phyloP scores from a whole-genome alignment of 2,113 vertebrate genomes.

The Mellivora capensis region DNA sequence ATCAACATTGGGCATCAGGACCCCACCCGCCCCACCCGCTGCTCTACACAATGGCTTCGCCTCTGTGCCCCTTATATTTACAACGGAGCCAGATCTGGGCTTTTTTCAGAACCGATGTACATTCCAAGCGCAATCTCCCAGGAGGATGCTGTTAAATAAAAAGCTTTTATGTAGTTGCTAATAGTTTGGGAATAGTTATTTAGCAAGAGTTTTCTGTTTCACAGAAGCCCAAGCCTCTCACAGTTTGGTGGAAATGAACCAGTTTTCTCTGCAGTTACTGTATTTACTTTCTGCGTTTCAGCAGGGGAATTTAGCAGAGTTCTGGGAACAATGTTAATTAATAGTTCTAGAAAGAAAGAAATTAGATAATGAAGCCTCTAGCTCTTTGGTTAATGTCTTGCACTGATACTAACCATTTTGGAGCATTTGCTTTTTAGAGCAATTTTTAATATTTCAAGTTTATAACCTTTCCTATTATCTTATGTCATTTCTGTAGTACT shows the following conservation, averaged over 20 bases:
- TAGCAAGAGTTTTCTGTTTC: conserved; percentile 18
- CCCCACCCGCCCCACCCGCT: neutral
- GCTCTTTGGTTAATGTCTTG: neutral
- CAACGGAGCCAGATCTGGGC: conserved; percentile 24
- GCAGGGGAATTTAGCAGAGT: conserved; percentile 27
- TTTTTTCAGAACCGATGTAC: conserved; percentile 31
- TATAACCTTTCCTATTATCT: neutral
- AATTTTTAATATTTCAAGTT: neutral
- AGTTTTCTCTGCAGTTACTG: conserved; percentile 37
- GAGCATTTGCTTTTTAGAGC: neutral
- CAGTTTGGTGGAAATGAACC: conserved; percentile 10
- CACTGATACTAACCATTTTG: neutral
- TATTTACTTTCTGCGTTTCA: conserved; percentile 63
- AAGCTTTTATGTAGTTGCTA: conserved; percentile 36
- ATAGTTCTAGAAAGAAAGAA: conserved; percentile 44
- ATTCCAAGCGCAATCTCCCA: conserved; percentile 50
- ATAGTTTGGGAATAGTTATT: conserved; percentile 44
- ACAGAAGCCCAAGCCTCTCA: conserved; percentile 9
- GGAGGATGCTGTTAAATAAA: conserved; percentile 40
- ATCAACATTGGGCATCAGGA: conserved; percentile 44
- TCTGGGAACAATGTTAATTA: conserved; percentile 64
- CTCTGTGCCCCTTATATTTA: conserved; percentile 42
- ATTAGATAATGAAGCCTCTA: neutral
- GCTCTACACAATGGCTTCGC: conserved; percentile 28
- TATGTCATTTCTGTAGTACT: neutral